A percentile compares a stretch with the other conserved stretches of the same genome.
phyloP scores from a whole-genome alignment of 2,888 invertebrate genomes.

The Drosophila meridiana region DNA sequence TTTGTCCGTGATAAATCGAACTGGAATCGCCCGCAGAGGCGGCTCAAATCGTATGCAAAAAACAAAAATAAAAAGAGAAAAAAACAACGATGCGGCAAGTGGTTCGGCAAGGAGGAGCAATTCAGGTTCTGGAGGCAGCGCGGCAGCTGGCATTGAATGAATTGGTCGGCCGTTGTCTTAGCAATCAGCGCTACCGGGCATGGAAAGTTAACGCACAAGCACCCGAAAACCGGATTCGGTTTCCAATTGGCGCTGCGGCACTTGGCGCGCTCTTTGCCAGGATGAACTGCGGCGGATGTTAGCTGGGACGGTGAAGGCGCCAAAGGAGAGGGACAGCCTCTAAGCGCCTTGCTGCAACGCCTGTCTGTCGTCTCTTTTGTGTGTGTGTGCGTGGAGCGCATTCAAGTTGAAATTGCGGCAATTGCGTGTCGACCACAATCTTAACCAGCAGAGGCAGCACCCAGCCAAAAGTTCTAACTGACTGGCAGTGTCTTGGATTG shows the following conservation, averaged over 20 bases:
- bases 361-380: conserved; percentile 5
- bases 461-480: conserved; percentile 58
- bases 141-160: conserved; percentile 61
- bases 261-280: conserved; percentile 55
- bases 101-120: not conserved
- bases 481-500: conserved; percentile 38
- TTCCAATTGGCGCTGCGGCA: conserved; percentile 67
- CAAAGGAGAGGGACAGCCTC: conserved; percentile 11
- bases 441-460: conserved; percentile 55
- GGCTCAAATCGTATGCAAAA: conserved; percentile 27
- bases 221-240: conserved; percentile 71
- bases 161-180: conserved; percentile 48
- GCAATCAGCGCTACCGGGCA: conserved; percentile 79
- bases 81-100: conserved; percentile 2
- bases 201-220: conserved; percentile 68
- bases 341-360: conserved; percentile 29
- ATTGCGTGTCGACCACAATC: conserved; percentile 78
- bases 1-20: conserved; percentile 71
- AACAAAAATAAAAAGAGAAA: not conserved
- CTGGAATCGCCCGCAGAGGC: conserved; percentile 56
- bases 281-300: conserved; percentile 63
- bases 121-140: conserved; percentile 38
- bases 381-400: conserved; percentile 46
- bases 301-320: not conserved
- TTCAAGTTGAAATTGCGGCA: conserved; percentile 77